A percentile compares a stretch with the other conserved stretches of the same genome.
phyloP scores from a whole-genome alignment of 2,797 vertebrate species.

The Oceanodroma leucorhoa region DNA sequence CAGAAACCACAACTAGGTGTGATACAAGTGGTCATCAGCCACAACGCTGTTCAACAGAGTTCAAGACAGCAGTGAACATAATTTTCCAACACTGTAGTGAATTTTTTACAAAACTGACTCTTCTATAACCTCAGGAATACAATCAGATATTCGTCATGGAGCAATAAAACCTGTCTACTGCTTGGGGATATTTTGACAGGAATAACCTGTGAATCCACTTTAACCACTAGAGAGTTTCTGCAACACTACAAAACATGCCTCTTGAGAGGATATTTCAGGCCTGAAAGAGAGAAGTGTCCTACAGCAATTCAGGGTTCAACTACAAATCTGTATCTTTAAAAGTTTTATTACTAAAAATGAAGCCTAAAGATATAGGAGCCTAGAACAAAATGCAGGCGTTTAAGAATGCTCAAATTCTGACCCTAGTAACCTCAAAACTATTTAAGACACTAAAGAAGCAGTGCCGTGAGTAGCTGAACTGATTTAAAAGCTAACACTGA shows the following conservation, averaged over 20 bases:
- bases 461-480: background rate
- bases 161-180: background rate
- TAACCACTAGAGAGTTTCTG: background rate
- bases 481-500: background rate
- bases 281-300: background rate
- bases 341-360: background rate
- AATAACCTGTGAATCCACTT: conserved; percentile 42
- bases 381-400: background rate
- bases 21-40: background rate
- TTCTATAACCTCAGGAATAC: background rate
- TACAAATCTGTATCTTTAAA: background rate
- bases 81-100: background rate
- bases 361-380: background rate
- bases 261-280: background rate
- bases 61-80: background rate
- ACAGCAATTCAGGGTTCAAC: background rate
- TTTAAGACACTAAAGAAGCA: background rate
- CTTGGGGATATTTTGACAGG: background rate
- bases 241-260: background rate
- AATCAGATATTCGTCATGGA: background rate
- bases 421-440: background rate
- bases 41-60: background rate
- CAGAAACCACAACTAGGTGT: background rate
- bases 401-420: background rate
- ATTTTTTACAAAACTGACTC: background rate